Base-by-base conservation (phyloP, 2,888 invertebrate genomes). In the Drosophila neotestacea region DNA sequence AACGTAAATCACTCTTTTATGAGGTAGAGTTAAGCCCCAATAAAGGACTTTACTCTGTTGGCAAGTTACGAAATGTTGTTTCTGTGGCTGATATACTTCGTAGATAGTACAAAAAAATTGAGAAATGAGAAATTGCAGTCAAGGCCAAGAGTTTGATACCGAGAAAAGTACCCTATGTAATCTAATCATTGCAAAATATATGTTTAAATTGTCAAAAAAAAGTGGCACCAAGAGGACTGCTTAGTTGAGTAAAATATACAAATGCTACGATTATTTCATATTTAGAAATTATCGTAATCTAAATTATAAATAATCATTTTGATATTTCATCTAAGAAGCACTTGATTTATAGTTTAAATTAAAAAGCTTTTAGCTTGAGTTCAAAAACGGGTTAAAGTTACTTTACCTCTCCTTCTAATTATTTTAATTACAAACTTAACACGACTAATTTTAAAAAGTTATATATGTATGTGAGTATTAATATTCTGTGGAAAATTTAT, bases 151-250 rank as follows among this genome's bases (percentile, higher is more conserved):
- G 44, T 42, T 36, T 77, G 66, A 77, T 67, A 70, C 58, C 59
- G 11, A 38, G 32, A 69, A 71, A 71, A 60, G 70, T 59, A 79
- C 69, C 63, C 47, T 51, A 52, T 50, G 69, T 58, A 81, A 82
- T 87, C 82, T 82, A 68, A 82, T 83, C 81, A 72, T 69, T 34
- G 56, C 72, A 58, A 60, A 67, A 62, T 44, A 22, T 44, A 32
- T 44, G 55, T 44, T 44, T 34, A 30, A 56, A 51, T 44, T 55
- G 48, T 51, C 48, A 55, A n/a, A 51, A 36, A 16, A 0, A 11
- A 56, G 48, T 44, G 16, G 34, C 10, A 13, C 28, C 28, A 47
- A 13, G 32, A 32, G 7, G n/a, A 48, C 47, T 32, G 34, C 44
- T 46, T 46, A 32, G 42, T 27, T 44, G 34, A 32, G 22, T 32